Base-by-base conservation (phyloP, 2,888 invertebrate species). In the Sturmia bella region DNA sequence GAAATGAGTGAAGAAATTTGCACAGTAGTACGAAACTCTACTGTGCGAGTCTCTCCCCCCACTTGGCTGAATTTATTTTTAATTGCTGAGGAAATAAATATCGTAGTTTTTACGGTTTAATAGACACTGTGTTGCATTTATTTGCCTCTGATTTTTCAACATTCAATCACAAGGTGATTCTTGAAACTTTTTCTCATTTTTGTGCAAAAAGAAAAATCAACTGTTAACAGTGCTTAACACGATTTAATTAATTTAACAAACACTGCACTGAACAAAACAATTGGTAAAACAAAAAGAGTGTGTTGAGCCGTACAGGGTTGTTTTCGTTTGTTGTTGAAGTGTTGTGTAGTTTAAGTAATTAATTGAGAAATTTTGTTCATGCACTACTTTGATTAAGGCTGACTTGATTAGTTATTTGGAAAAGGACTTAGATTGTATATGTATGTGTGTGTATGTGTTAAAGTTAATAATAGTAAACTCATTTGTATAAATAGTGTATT, bases 221-320 rank as follows among this genome's bases (percentile, higher is more conserved):
- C 17, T 45, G 48, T 43, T 15, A 17, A 37, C 39, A 32, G 56
- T 69, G 13, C 50, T 75, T 70, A 69, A 64, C 64, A 66, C 45
- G 43, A 52, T 64, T 57, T 43, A 59, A 64, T 32, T 56, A 19
- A 54, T 43, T 45, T 13, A 59, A 52, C 45, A 57, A 64, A 17
- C 50, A 54, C 17, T 52, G 11, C 2, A 9, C 9, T 32, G 39
- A 70, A 70, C 24, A 24, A 50, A 70, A 64, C 37, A 39, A 50
- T 27, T 27, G 11, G 9, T 24, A 15, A 56, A 57, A 12, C 48
- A 37, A 24, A n/a, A 48, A 76, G 2, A 27, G 48, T 72, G 6
- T 39, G 61, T 66, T 66, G 37, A 61, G 21, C 66, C 54, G 37
- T 27, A 73, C 73, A 79, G 75, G 61, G 80, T 57, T 61, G 5